phyloP scores from a whole-genome alignment of 2,888 invertebrate genomes.

The Eupithecia dodoneata region DNA sequence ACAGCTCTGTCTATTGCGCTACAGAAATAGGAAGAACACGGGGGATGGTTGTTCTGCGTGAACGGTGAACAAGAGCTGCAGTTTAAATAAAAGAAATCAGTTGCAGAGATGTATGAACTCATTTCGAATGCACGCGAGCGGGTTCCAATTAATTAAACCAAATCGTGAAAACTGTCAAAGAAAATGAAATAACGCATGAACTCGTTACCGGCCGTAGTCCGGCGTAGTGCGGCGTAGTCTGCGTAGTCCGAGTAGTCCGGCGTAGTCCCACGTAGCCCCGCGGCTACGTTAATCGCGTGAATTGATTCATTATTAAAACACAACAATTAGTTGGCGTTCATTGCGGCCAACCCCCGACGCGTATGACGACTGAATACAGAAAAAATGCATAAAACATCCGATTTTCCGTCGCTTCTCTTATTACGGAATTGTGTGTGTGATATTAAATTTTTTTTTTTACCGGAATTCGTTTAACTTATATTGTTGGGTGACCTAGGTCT shows the following conservation, averaged over 20 bases:
- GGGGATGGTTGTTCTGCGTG: background rate
- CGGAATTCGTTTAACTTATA: background rate
- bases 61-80: background rate
- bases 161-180: slow-evolving; percentile 9
- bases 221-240: background rate
- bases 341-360: background rate
- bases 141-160: background rate
- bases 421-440: background rate
- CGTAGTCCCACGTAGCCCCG: background rate
- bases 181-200: slow-evolving; percentile 9
- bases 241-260: background rate
- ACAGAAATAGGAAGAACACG: background rate
- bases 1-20: background rate
- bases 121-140: background rate
- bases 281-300: slow-evolving; percentile 1
- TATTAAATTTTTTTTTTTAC: too few species aligned
- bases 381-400: background rate
- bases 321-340: background rate
- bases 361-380: background rate
- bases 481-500: background rate
- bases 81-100: background rate
- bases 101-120: background rate
- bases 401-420: background rate
- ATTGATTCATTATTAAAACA: slow-evolving; percentile 1
- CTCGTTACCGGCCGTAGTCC: background rate